Evolutionary conservation across 2,797 vertebrate genomes (phyloP).

Genomic region (Melanotaenia trifasciata): DNA sequence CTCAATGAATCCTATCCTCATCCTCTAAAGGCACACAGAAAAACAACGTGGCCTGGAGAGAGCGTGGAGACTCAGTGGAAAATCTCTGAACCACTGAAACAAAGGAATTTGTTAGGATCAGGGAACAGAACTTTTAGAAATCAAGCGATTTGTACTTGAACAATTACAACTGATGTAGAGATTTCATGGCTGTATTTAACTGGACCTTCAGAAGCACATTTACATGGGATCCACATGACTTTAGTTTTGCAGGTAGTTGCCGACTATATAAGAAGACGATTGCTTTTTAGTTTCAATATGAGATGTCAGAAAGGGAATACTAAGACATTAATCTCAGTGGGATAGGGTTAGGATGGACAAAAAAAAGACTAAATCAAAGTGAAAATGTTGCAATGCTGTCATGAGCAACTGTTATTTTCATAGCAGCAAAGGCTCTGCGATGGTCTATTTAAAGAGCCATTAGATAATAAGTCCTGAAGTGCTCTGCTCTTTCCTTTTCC

Average conservation of each 20-base stretch:
- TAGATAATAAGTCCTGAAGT: conserved; percentile 40
- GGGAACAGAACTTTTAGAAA: conserved; percentile 35
- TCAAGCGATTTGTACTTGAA: conserved; percentile 29
- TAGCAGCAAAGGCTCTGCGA: conserved; percentile 22
- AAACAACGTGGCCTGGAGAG: conserved; percentile 56
- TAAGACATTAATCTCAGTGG: background rate
- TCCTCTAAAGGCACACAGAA: conserved; percentile 62
- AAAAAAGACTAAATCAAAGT: background rate
- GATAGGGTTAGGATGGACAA: background rate
- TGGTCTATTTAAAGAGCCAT: conserved; percentile 60
- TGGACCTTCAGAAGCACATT: background rate
- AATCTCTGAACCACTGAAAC: conserved; percentile 68
- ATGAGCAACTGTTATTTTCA: conserved; percentile 22
- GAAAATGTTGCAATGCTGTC: background rate
- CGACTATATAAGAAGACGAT: background rate
- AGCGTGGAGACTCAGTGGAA: conserved; percentile 75
- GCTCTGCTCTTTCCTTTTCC: conserved; percentile 62
- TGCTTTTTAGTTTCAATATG: background rate
- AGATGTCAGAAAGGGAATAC: background rate
- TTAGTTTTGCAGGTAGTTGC: background rate
- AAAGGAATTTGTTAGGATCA: conserved; percentile 53
- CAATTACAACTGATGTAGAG: conserved; percentile 7
- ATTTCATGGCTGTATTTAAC: conserved; percentile 9
- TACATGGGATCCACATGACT: background rate
- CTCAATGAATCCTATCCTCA: conserved; percentile 81